Base-by-base conservation (phyloP, 2,113 vertebrate species). In the Ancistrus triradiatus region DNA sequence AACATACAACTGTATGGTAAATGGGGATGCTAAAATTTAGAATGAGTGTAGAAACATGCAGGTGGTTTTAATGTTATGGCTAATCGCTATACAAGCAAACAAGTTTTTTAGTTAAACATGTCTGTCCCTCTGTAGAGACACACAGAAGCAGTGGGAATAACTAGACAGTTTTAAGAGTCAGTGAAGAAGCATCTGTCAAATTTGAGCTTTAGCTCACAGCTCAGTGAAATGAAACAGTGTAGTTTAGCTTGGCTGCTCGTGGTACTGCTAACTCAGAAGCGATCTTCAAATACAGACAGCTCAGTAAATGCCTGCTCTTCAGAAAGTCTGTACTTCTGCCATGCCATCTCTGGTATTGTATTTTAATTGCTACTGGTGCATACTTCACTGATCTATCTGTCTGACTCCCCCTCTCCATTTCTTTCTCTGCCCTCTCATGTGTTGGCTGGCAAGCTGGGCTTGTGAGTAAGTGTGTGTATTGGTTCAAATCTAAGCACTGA, bases 401-500 rank as follows among this genome's bases (percentile, higher is more conserved):
- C 11, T 49, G 17, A 46, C 14, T 28, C 6, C 15, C 22, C 17
- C 10, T 43, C 22, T 28, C 22, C 22, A 2, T 57, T 17, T 40
- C 21, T 40, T 17, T 57, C 6, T 2, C 35, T 70, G 53, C 15
- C 68, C 57, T 59, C 53, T 17, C 47, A 21, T 27, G 60, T 17
- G 64, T 28, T 60, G 21, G 61, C 63, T 58, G 33, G 44, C 33
- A 33, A 27, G 24, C 50, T 59, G 35, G 50, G 49, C 31, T 61
- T 55, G 8, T 55, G 57, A 58, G 38, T 38, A 35, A 24, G 22
- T 18, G 38, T 50, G 59, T 58, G 73, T 84, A 81, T 84, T 84
- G 81, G 82, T 77, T 75, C 76, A 74, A 77, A 75, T 78, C 78
- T 85, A 81, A 81, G 70, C 78, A 58, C 78, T 81, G 78, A 75